Percentiles rank a stretch among this genome's conserved stretches.
Evolutionary conservation across 2,797 vertebrate species (phyloP).

Genomic region (Emys orbicularis): DNA sequence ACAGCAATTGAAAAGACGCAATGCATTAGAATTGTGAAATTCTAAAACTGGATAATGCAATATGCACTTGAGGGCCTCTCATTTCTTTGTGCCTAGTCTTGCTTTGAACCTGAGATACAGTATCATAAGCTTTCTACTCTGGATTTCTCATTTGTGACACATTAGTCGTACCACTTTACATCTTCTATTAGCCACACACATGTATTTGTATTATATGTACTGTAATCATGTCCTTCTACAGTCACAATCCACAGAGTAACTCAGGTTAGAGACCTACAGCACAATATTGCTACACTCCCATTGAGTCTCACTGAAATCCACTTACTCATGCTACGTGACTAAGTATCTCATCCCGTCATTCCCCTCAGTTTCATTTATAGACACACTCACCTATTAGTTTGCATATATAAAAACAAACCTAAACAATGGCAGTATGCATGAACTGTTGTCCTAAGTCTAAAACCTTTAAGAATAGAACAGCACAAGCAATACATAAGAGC

Average conservation of each 20-base stretch:
- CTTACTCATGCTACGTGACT: rapidly evolving
- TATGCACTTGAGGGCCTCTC: neutral
- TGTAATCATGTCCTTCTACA: neutral
- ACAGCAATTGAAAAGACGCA: neutral
- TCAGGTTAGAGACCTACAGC: neutral
- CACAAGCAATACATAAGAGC: neutral
- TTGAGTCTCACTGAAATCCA: neutral
- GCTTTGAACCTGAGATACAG: constrained; percentile 13
- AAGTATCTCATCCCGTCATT: neutral
- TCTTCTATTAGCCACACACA: neutral
- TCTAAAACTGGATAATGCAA: neutral
- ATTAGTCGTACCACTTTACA: neutral
- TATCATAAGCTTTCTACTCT: neutral
- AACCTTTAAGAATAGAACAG: neutral
- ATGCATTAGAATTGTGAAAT: neutral
- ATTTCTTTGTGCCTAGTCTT: neutral
- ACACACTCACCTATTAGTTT: neutral
- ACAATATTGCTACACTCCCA: neutral
- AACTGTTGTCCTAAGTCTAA: neutral
- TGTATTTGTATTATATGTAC: neutral
- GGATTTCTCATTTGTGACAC: neutral
- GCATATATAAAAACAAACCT: neutral
- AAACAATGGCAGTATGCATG: rapidly evolving
- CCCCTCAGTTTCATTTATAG: neutral
- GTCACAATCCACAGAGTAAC: neutral